Conservation (phyloP, 2,888 invertebrate genomes). For the Nephrotoma guestfalica region DNA sequence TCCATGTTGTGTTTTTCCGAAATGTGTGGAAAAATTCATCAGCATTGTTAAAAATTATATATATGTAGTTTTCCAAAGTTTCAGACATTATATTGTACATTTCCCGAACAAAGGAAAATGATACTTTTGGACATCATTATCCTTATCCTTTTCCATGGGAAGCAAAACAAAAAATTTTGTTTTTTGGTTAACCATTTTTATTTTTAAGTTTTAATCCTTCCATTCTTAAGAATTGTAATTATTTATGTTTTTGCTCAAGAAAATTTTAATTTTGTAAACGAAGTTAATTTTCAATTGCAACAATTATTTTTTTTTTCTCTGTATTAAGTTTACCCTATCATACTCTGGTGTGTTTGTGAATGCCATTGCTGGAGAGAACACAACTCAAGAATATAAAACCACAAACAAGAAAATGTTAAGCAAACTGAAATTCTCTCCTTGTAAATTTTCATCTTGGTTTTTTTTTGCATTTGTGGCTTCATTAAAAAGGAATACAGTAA, state of each 20-base stretch:
- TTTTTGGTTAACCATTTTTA: neutral
- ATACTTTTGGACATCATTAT: neutral
- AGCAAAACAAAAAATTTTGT: neutral
- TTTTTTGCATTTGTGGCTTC: neutral
- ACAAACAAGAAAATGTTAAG: neutral
- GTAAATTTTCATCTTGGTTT: neutral
- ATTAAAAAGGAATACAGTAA: neutral
- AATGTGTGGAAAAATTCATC: neutral
- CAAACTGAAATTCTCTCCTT: neutral
- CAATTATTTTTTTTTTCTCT: neutral
- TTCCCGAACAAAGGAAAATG: neutral
- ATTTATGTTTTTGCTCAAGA: neutral
- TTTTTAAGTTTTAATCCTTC: neutral
- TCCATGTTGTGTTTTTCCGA: neutral
- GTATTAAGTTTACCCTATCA: neutral
- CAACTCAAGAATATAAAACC: neutral
- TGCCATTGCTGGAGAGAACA: neutral
- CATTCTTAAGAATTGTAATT: neutral
- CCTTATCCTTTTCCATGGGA: neutral
- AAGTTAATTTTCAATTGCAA: neutral
- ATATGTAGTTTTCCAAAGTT: neutral
- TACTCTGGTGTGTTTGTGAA: neutral
- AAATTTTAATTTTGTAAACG: neutral
- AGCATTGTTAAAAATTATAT: neutral
- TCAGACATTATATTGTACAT: neutral